phyloP scores from a whole-genome alignment of 2,113 vertebrate genomes.

The Petromus typicus region DNA sequence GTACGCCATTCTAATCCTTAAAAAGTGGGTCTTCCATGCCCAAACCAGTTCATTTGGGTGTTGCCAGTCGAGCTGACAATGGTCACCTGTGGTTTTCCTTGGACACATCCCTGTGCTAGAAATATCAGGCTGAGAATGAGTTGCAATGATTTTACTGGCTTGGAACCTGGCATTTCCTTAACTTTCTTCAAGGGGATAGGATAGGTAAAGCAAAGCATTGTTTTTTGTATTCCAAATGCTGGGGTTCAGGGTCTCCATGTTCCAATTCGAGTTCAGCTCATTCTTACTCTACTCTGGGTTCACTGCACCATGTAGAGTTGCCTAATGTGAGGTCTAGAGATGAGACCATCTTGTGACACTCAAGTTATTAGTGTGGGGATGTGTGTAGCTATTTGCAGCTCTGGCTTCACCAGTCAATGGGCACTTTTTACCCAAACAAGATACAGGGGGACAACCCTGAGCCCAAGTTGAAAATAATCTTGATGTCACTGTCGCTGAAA shows the following conservation, averaged over 20 bases:
- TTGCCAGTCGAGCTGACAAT: neutral
- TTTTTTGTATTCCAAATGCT: neutral
- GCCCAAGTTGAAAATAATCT: neutral
- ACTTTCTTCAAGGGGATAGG: neutral
- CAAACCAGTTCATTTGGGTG: neutral
- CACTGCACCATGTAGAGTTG: neutral
- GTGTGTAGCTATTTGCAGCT: neutral
- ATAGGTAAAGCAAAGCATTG: neutral
- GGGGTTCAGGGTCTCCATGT: neutral
- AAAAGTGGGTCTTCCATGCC: neutral
- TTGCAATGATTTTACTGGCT: neutral
- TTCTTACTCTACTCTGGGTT: neutral
- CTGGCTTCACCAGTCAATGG: neutral
- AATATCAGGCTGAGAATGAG: neutral
- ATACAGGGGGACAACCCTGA: neutral
- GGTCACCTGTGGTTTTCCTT: no score
- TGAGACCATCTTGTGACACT: neutral
- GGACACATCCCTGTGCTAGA: no score
- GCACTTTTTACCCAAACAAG: neutral
- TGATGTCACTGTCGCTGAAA: neutral
- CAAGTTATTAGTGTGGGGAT: no score
- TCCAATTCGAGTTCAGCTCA: neutral
- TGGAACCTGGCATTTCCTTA: neutral
- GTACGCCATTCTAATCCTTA: neutral
- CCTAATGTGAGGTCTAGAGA: neutral